These are phyloP conservation scores for Drosophila sturtevanti DNA, from an alignment of 1,140 invertebrate genomes.

Conservation along the genomic window DNA sequence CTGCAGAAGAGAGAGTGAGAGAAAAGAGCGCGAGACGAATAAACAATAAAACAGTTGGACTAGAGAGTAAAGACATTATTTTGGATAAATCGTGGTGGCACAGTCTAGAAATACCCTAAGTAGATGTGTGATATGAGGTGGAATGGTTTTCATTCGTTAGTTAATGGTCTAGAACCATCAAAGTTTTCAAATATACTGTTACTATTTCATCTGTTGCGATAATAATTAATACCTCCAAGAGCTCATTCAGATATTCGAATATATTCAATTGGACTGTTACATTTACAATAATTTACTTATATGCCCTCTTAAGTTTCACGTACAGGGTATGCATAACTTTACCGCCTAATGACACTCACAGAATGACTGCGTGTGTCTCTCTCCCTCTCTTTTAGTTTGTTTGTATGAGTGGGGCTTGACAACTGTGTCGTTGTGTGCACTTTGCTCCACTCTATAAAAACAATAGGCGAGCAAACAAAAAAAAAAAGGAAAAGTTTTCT, in stretches of 20 bases:
- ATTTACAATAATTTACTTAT: too few species aligned
- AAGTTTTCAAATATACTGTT: too few species aligned
- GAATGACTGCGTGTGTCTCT: neutral
- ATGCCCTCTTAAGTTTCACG: too few species aligned
- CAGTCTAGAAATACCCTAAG: neutral
- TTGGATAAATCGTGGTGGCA: neutral
- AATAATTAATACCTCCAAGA: too few species aligned
- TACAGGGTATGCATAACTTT: slow-evolving; percentile 23
- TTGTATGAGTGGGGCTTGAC: slow-evolving; percentile 44
- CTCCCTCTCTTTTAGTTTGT: neutral
- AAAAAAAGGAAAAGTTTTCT: slow-evolving; percentile 20
- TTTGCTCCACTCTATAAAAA: slow-evolving; percentile 55
- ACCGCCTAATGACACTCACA: slow-evolving; percentile 11
- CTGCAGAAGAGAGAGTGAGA: slow-evolving; percentile 21
- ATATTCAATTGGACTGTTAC: too few species aligned
- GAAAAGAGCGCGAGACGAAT: neutral
- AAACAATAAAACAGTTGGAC: neutral
- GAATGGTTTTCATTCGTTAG: too few species aligned
- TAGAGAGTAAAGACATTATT: slow-evolving; percentile 16
- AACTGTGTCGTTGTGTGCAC: slow-evolving; percentile 54
- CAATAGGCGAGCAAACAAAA: slow-evolving; percentile 39
- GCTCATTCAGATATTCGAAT: too few species aligned
- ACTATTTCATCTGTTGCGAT: too few species aligned
- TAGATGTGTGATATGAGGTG: neutral
- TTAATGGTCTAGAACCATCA: too few species aligned